Percentiles rank a stretch among this genome's conserved stretches.
These are phyloP conservation scores for Hexactinellida sp. DNA, from an alignment of 37 sponge, comb jelly and placozoan species.

Conservation along the genomic window DNA sequence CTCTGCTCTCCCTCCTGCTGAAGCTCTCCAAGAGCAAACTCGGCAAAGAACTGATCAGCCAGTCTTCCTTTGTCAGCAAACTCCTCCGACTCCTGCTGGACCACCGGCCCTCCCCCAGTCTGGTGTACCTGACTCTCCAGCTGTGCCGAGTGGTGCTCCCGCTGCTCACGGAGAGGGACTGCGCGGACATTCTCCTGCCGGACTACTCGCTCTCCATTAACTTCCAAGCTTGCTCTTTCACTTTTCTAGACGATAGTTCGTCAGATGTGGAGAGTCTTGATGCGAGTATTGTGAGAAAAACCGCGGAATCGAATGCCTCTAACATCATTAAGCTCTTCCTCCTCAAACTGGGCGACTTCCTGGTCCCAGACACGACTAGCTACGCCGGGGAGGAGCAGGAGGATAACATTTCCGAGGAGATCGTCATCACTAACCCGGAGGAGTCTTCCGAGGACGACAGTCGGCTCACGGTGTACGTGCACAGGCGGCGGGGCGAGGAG, in stretches of 20 bases:
- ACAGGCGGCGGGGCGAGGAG: not conserved
- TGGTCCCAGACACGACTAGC: constrained; percentile 25
- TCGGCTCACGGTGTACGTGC: not conserved
- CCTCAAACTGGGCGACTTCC: constrained; percentile 78
- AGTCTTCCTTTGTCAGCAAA: constrained; percentile 75
- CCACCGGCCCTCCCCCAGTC: constrained; percentile 84
- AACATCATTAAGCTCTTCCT: constrained; percentile 58
- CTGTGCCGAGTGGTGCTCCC: constrained; percentile 93
- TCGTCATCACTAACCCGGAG: not conserved
- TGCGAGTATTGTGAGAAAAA: not conserved
- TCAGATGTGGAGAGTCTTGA: not conserved
- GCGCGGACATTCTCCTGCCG: constrained; percentile 50
- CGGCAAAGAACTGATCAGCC: constrained; percentile 68
- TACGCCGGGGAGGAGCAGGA: constrained; percentile 11
- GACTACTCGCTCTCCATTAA: constrained; percentile 23
- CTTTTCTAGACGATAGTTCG: not conserved
- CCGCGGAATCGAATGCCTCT: constrained; percentile 26
- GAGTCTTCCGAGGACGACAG: not conserved
- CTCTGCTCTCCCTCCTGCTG: constrained; percentile 69
- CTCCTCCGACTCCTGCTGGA: constrained; percentile 78
- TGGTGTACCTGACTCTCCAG: constrained; percentile 78
- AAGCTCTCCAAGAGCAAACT: constrained; percentile 66
- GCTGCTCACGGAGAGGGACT: constrained; percentile 61
- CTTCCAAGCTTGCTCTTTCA: constrained; percentile 6
- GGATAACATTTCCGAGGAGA: not conserved